phyloP scores from a whole-genome alignment of 2,797 vertebrate genomes.

The Phoxinus dragarum region DNA sequence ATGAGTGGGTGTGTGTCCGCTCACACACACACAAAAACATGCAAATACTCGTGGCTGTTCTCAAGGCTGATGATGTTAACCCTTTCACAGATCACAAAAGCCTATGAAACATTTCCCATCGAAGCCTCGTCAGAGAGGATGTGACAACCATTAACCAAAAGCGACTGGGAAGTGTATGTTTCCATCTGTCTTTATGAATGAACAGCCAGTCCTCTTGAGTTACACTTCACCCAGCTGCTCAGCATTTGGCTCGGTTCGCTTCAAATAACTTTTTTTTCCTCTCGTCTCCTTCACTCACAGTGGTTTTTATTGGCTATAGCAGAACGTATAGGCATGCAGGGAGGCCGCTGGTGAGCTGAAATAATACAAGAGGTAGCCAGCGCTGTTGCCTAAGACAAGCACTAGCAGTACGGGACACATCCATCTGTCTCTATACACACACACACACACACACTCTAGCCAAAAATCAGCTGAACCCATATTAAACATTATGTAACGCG shows the following conservation, averaged over 20 bases:
- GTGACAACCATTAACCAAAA: not conserved
- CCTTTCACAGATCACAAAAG: constrained; percentile 23
- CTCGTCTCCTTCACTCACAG: not conserved
- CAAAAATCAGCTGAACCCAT: not conserved
- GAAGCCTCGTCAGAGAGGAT: not conserved
- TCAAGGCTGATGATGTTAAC: constrained; percentile 51
- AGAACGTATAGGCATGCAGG: not conserved
- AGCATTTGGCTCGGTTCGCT: constrained; percentile 1
- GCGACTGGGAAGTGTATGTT: not conserved
- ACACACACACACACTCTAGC: not conserved
- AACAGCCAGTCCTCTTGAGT: constrained; percentile 6
- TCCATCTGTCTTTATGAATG: constrained; percentile 37
- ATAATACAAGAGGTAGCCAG: constrained; percentile 28
- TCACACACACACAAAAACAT: not conserved
- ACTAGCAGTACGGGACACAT: constrained; percentile 9
- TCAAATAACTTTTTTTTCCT: constrained; percentile 9
- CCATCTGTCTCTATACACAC: constrained; percentile 24
- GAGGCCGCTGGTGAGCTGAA: constrained; percentile 20
- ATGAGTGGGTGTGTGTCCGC: constrained; percentile 51
- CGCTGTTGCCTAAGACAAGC: constrained; percentile 28
- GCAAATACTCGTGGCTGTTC: constrained; percentile 39
- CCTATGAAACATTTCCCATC: not conserved
- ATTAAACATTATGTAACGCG: not conserved
- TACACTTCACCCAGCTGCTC: constrained; percentile 20
- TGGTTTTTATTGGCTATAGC: constrained; percentile 27